Percentiles rank a stretch among this genome's conserved stretches.
phyloP scores from a whole-genome alignment of 1,140 invertebrate species.

The Camponotus vicinus region DNA sequence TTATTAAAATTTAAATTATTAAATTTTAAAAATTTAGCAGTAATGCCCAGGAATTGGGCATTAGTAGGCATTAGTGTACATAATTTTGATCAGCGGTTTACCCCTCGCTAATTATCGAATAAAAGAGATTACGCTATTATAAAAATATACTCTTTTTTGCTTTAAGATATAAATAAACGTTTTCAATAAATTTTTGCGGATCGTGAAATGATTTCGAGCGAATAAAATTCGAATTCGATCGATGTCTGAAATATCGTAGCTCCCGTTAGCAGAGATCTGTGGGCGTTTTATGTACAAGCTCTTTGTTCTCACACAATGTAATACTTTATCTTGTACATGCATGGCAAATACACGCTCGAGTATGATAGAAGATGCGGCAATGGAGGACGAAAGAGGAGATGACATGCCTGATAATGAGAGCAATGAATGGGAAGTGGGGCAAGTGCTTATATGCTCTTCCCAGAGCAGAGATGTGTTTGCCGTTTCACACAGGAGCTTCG shows the following conservation, averaged over 20 bases:
- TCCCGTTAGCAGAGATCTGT: neutral
- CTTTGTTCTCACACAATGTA: slow-evolving; percentile 47
- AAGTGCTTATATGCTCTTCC: slow-evolving; percentile 68
- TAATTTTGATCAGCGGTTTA: no score
- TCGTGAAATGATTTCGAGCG: neutral
- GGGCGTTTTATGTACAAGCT: slow-evolving; percentile 27
- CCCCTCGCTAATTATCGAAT: neutral
- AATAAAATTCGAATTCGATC: slow-evolving; percentile 45
- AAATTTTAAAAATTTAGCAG: no score
- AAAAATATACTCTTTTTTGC: neutral
- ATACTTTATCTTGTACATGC: slow-evolving; percentile 39
- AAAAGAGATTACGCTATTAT: neutral
- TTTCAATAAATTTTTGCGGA: neutral
- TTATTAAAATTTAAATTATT: no score
- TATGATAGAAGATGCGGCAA: slow-evolving; percentile 55
- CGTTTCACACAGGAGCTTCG: slow-evolving; percentile 56
- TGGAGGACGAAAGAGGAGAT: slow-evolving; percentile 68
- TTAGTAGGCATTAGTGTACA: no score
- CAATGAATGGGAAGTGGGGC: slow-evolving; percentile 80
- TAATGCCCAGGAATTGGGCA: no score
- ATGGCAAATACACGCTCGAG: slow-evolving; percentile 12
- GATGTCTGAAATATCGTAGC: slow-evolving; percentile 41
- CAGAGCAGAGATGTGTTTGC: slow-evolving; percentile 41
- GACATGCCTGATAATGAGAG: slow-evolving; percentile 80
- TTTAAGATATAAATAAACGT: slow-evolving; percentile 8